phyloP scores from a whole-genome alignment of 2,797 vertebrate species.

The Pitangus sulphuratus region DNA sequence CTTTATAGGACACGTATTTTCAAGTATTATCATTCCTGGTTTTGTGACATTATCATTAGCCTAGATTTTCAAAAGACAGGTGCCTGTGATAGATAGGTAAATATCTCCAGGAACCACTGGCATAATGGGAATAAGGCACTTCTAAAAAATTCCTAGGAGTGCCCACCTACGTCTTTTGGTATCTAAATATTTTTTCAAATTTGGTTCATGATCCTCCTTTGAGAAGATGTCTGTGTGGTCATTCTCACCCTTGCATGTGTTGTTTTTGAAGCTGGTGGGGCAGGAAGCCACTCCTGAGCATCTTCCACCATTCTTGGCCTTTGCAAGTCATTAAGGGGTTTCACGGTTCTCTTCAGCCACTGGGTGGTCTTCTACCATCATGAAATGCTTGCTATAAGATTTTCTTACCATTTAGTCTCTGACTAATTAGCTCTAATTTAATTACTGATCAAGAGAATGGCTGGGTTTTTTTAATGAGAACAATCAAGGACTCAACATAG shows the following conservation, averaged over 20 bases:
- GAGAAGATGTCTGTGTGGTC: not conserved
- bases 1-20: not conserved
- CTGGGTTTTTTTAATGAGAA: not conserved
- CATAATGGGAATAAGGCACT: not conserved
- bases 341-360: not conserved
- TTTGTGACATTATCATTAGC: not conserved
- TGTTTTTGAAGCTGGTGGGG: not conserved
- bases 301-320: not conserved
- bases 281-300: not conserved
- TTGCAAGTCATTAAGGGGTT: not conserved
- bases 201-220: not conserved
- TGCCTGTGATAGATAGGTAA: not conserved
- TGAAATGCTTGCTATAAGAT: not conserved
- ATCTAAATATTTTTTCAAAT: not conserved
- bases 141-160: not conserved
- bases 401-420: not conserved
- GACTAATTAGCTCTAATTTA: not conserved
- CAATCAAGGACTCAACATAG: not conserved
- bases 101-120: not conserved
- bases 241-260: not conserved
- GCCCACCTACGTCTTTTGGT: not conserved
- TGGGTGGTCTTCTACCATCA: not conserved
- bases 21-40: not conserved
- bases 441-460: not conserved
- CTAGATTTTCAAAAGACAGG: not conserved